Base-by-base conservation (phyloP, 2,113 vertebrate species). In the Macquaria ambigua region DNA sequence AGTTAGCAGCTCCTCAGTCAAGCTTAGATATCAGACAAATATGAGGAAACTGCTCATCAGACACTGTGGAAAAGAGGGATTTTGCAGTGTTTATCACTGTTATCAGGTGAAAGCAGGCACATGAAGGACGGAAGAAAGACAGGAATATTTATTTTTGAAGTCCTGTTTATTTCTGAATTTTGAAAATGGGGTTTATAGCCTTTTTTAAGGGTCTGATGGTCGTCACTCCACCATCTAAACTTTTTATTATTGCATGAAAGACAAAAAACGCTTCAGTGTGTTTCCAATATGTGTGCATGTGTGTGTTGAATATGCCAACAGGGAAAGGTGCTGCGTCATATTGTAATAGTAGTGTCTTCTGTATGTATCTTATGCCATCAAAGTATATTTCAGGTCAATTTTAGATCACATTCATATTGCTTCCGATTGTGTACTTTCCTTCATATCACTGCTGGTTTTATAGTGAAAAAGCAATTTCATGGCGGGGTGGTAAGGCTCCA, bases 391-490 rank as follows among this genome's bases (percentile, higher is more conserved):
- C 86, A 74, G 87, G 73, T 82, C 77, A 86, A 66, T 74, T 90
- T 88, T 73, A 84, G 75, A 77, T 88, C 72, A 6, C 63, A 72
- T 74, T 41, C 67, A 73, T 43, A 74, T 77, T 28, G 14, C 64
- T 23, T 71, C 72, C 23, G 41, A 66, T 82, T 79, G 81, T 72
- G 72, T 79, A 59, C 63, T 74, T 21, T 46, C 62, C 72, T 63
- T 70, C 78, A 70, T 53, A 66, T 74, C 34, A 20, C 72, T 46
- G 75, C 91, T 52, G 76, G 67, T 62, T 74, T 90, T 77, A 59
- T 70, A 43, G 71, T 20, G 66, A 79, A 87, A 34, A 90, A 83
- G 89, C 79, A 90, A 89, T 92, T 92, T 93, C 87, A 87, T 89
- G 87, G 83, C 79, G 62, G 77, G 81, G 75, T 85, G 89, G 64